Evolutionary conservation across 2,888 invertebrate species (phyloP), one percentile per base, ranked within the genome.

Genomic region (Cyaniris semiargus): DNA sequence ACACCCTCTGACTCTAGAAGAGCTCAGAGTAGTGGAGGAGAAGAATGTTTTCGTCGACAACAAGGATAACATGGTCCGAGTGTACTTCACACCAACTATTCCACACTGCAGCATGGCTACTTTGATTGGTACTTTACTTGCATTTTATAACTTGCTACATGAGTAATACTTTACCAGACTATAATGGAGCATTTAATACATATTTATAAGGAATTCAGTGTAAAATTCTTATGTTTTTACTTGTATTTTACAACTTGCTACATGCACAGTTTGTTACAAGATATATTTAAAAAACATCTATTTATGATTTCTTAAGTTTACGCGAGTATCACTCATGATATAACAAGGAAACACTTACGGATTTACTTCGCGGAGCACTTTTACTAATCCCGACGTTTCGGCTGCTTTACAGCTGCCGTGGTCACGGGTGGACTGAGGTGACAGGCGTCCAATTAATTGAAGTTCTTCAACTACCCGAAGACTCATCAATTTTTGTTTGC

Each of bases 101-200:
- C 99, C 99, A 0, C 99, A 99, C 86, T 99, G 99, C 86, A 98
- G 98, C 83, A 98, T 99, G 99, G 99, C 99, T 1, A 99, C 99
- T 0, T 90, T 99, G 58, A 99, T 94, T 78, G 94, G 94, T 92
- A 80, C 83, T 58, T 44, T 31, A 0, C 27, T 70, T 10, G 53
- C 15, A 15, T 15, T 48, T 48, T 15, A 15, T 48, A 48, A 15
- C 15, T 48, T 48, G 15, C 38, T 4, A 3, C 48, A 15, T 48
- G 3, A 15, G 15, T 48, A 15, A 0, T 13, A 15, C 3, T 3
- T 15, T 3, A 48, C 2, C 48, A 48, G 15, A 48, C 48, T 48
- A 5, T 18, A 53, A 53, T 5, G 5, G 13, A 53, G 53, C 44
- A 44, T 44, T 44, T 44, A 44, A 44, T 44, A 10, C 10, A 8